Base-by-base conservation (phyloP, 2,888 invertebrate genomes). In the Petrolisthes manimaculis region DNA sequence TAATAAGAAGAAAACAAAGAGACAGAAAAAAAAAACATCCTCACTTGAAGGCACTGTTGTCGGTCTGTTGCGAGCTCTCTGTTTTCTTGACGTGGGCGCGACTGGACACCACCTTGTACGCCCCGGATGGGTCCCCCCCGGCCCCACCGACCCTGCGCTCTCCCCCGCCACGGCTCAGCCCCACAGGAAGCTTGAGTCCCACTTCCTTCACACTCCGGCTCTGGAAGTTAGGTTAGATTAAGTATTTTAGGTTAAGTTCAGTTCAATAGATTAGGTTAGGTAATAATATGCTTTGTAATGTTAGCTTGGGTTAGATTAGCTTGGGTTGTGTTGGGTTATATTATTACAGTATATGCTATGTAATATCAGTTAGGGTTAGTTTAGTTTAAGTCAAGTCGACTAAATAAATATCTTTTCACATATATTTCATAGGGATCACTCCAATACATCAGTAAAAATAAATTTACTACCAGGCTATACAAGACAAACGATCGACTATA, bases 21-120 rank as follows among this genome's bases (percentile, higher is more conserved):
- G 6, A 81, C 18, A 6, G 51, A n/a, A 18, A 51, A 18, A 18
- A 18, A 88, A n/a, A n/a, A n/a, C n/a, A n/a, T n/a, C n/a, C 91
- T 89, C 67, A 92, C 92, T 93, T 93, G 92, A 94, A 94, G 83
- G 93, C 93, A 91, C 93, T 93, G 91, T 92, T 93, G 84, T 94
- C 94, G 1, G 94, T 94, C 92, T 94, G 94, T 91, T 94, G 94
- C 18, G 94, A 93, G 91, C 94, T 94, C 92, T 94, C 94, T 12
- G 94, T 93, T 91, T 94, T 94, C 92, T 92, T 93, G 24, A 92
- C 91, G 82, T 91, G 91, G n/a, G 92, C 88, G 69, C 90, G 85
- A 79, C 89, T 89, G 82, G 91, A 89, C 54, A 91, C 91, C 67
- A 91, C 93, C 89, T 89, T 91, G 83, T 91, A 91, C 80, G 86